These are phyloP conservation scores for Canis aureus DNA, from an alignment of 2,113 vertebrate species.

Conservation along the genomic window DNA sequence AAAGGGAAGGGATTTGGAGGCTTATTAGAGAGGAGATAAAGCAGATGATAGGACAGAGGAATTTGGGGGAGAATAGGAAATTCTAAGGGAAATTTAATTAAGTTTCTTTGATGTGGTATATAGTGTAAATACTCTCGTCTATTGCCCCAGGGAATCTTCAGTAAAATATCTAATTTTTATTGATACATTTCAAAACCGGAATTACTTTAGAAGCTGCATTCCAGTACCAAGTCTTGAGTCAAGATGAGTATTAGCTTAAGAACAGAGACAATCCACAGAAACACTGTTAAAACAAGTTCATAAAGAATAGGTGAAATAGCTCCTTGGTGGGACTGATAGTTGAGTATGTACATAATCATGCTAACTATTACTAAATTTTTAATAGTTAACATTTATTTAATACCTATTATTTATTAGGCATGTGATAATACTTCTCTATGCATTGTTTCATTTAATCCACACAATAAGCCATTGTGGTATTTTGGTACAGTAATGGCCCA, in stretches of 20 bases:
- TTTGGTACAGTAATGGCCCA: background rate
- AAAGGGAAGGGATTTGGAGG: background rate
- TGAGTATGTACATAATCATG: background rate
- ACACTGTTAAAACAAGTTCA: background rate
- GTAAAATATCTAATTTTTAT: background rate
- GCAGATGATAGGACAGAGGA: background rate
- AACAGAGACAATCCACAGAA: background rate
- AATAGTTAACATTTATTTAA: background rate
- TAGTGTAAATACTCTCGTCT: background rate
- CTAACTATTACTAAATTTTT: background rate
- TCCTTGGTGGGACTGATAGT: background rate
- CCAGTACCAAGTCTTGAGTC: background rate
- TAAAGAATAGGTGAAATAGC: background rate
- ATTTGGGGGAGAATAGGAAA: background rate
- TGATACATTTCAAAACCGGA: background rate
- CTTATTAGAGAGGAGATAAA: background rate
- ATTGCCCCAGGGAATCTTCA: background rate
- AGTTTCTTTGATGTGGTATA: background rate
- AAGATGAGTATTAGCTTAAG: background rate
- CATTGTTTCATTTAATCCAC: slow-evolving; percentile 20
- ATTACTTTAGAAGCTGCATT: background rate
- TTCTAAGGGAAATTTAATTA: slow-evolving; percentile 31
- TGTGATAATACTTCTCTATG: background rate
- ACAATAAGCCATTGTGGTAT: background rate
- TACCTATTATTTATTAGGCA: background rate